A percentile compares a stretch with the other conserved stretches of the same genome.
These are phyloP conservation scores for Periophthalmodon schlosseri DNA, from an alignment of 2,113 vertebrate species.

Conservation along the genomic window DNA sequence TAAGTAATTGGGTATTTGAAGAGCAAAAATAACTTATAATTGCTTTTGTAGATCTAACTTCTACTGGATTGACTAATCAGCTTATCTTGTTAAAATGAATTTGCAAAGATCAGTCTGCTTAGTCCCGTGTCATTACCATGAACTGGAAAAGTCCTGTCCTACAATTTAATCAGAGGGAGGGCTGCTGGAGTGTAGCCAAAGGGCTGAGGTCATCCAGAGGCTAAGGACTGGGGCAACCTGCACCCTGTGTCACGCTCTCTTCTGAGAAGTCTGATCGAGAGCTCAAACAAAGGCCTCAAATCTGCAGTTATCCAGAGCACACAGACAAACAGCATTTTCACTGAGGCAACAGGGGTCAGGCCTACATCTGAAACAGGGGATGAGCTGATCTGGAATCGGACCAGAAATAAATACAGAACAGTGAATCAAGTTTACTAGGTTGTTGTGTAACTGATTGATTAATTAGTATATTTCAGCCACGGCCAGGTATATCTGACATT, in stretches of 20 bases:
- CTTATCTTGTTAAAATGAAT: conserved; percentile 51
- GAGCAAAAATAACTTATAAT: conserved; percentile 6
- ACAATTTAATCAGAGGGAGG: neutral
- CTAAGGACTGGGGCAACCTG: conserved; percentile 36
- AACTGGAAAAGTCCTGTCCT: conserved; percentile 33
- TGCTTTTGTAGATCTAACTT: conserved; percentile 14
- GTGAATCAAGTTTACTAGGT: no score
- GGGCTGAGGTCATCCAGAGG: conserved; percentile 54
- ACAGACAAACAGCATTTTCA: conserved; percentile 41
- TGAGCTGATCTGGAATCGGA: conserved; percentile 34
- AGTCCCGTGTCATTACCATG: conserved; percentile 9
- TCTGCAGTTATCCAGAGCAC: conserved; percentile 50
- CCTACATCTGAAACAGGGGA: conserved; percentile 35
- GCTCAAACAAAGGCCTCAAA: conserved; percentile 52
- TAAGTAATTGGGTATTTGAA: neutral
- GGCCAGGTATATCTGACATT: no score
- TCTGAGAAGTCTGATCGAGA: conserved; percentile 37
- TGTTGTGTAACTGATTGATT: no score
- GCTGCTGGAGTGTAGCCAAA: conserved; percentile 33
- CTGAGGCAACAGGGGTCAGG: conserved; percentile 32
- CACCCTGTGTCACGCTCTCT: conserved; percentile 34
- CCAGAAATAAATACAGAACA: neutral
- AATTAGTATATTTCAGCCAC: no score
- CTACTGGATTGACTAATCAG: conserved; percentile 20
- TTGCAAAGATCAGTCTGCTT: conserved; percentile 33